Evolutionary conservation across 2,888 invertebrate genomes (phyloP), one percentile per base, ranked within the genome.

Genomic region (Heliconius ismenius): DNA sequence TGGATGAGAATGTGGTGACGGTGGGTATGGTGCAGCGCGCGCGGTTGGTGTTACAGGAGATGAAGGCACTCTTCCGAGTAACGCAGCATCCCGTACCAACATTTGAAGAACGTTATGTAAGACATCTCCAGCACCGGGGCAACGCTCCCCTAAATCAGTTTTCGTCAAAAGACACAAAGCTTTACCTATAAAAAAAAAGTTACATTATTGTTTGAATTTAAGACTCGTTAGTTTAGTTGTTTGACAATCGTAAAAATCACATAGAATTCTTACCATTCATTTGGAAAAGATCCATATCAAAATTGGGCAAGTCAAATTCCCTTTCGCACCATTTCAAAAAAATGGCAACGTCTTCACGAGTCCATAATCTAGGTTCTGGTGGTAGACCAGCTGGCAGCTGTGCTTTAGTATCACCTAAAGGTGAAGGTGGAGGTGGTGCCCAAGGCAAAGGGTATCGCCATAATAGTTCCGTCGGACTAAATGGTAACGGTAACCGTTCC

Each of bases 61-160:
- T 60, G 97, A 98, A 82, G 97, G 95, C 87, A 97, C 96, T 93
- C 96, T 95, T 83, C 97, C 97, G 85, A 97, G 91, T 87, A 96
- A 95, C 84, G 96, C 96, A 80, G 97, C 96, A 88, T 98, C 97
- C 63, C 97, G 96, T 75, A 98, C 96, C 79, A 98, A 92, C 95
- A 98, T 96, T 89, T 98, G 97, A 68, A 99, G 95, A 54, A 98
- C 98, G 92, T 99, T 99, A 94, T 98, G 98, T 80, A 99, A 94
- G 28, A 99, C 97, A 89, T 99, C 99, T 4, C 99, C 99, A 54
- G 98, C 98, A 28, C 98, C 97, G 0, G 98, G 98, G 83, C 98
- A 98, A 77, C 99, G 95, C 87, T 98, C 98, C 39, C 97, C 97
- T 83, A 99, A 95, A 91, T 99, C 98, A 24, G 96, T 96, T 89